Percentiles rank a stretch among this genome's conserved stretches.
Evolutionary conservation across 2,113 vertebrate species (phyloP).

Genomic region (Ciconia maguari): DNA sequence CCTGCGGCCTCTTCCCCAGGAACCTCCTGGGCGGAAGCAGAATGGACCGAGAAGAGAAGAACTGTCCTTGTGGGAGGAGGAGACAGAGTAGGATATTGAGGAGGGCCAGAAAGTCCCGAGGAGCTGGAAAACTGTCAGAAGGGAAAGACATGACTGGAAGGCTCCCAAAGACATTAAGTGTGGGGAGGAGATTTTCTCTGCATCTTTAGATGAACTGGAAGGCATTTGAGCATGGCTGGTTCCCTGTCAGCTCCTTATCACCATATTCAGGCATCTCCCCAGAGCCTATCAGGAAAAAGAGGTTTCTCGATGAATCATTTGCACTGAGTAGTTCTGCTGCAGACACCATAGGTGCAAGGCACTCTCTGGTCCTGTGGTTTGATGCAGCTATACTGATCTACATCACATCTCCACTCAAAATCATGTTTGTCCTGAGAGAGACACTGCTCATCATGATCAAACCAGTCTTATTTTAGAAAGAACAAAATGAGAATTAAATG

Average conservation of each 20-base stretch:
- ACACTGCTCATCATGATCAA: neutral
- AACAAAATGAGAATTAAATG: neutral
- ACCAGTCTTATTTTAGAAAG: neutral
- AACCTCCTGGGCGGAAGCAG: neutral
- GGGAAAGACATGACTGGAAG: neutral
- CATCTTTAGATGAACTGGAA: neutral
- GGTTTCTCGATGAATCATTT: neutral
- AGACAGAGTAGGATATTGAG: neutral
- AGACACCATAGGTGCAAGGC: neutral
- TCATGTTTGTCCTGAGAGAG: neutral
- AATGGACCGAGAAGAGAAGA: neutral
- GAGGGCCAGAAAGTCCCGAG: neutral
- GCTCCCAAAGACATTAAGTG: neutral
- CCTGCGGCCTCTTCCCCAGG: neutral
- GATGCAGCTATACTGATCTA: neutral
- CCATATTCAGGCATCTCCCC: neutral
- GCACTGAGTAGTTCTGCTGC: neutral
- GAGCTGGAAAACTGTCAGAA: conserved; percentile 20
- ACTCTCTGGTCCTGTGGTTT: neutral
- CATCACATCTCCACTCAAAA: neutral
- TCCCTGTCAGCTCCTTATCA: conserved; percentile 22
- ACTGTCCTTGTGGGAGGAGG: neutral
- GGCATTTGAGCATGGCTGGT: neutral
- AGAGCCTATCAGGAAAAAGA: neutral
- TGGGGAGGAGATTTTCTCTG: neutral